Evolutionary conservation across 2,797 vertebrate species (phyloP), one percentile per base, ranked within the genome.

Genomic region (Hoplostethus mediterraneus): DNA sequence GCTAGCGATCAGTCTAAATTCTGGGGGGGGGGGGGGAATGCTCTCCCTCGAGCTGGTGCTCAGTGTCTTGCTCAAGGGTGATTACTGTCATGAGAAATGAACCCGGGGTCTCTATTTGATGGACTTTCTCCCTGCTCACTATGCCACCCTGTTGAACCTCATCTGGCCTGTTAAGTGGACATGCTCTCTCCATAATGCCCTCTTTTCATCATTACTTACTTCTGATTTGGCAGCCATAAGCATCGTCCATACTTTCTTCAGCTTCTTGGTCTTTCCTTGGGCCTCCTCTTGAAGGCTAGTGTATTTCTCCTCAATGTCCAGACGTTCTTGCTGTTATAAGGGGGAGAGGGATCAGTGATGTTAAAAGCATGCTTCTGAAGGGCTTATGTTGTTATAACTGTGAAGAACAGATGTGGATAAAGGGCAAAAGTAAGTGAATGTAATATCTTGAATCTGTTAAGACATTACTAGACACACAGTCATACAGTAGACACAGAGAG

Each of bases 211-310:
- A 51, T 83, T 28, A 13, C 92, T 79, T 65, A 99, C 98, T 94
- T 99, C 98, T 51, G 98, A 98, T 82, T 99, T 99, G 28, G 98
- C 98, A 76, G 97, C 98, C 97, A 99, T 99, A 64, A 99, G 91
- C 98, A 99, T 99, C 64, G 97, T 99, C 98, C 98, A 99, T 8
- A 99, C 98, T 94, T 99, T 99, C 94, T 99, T 99, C 87, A 99
- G 89, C 69, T 99, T 99, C 89, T 99, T 99, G 63, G 98, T 99
- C 89, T 99, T 99, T 48, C 98, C 98, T 84, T 99, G 97, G 4
- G 98, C 98, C 81, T 99, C 98, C 69, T 99, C 98, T 89, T 99
- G 98, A 63, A 99, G 95, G 83, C 95, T 99, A 59, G 97, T 98
- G 87, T 99, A 99, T 81, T 99, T 99, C 92, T 99, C 98, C 90